Evolutionary conservation across 2,113 vertebrate species (phyloP), one percentile per base, ranked within the genome.

Genomic region (Podarcis muralis): DNA sequence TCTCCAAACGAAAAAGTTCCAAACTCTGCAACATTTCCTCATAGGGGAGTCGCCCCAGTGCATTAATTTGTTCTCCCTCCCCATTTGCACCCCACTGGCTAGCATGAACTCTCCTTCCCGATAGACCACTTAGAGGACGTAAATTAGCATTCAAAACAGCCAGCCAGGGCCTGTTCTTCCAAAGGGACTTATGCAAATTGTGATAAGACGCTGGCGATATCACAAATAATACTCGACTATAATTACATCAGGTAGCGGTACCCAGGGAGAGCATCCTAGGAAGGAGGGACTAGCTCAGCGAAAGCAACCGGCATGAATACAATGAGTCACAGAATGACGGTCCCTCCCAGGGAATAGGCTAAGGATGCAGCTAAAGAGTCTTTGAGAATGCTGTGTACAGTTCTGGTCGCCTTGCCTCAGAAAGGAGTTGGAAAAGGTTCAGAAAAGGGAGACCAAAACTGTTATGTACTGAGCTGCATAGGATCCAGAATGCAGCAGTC

Each of bases 141-240:
- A 84, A 78, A 71, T 88, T 59, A 79, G 81, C 25, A 57, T 71
- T 68, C 32, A 1, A 69, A 74, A 30, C 48, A 23, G 43, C 62
- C 43, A 62, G n/a, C 22, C n/a, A 8, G 11, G 30, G 1, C 23
- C 16, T 71, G 77, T 12, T 80, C 77, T 37, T 87, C 22, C 76
- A 2, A n/a, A 78, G 74, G 62, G 66, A 25, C 48, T 88, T 78
- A 84, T 37, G 43, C 75, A 71, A 84, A 78, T 57, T 25, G 37
- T 40, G 69, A 59, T 25, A 77, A 65, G 53, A 83, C 37, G n/a
- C 68, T 35, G 40, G 74, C 65, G 32, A 25, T 15, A 37, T 74
- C 66, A 71, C 87, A 84, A 79, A 84, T 84, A 43, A 78, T 71
- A 2, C 82, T 79, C 37, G 59, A 79, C n/a, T 71, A 27, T 83